Evolutionary conservation across 1,140 invertebrate genomes (phyloP), one percentile per base, ranked within the genome.

Genomic region (Homarus americanus): DNA sequence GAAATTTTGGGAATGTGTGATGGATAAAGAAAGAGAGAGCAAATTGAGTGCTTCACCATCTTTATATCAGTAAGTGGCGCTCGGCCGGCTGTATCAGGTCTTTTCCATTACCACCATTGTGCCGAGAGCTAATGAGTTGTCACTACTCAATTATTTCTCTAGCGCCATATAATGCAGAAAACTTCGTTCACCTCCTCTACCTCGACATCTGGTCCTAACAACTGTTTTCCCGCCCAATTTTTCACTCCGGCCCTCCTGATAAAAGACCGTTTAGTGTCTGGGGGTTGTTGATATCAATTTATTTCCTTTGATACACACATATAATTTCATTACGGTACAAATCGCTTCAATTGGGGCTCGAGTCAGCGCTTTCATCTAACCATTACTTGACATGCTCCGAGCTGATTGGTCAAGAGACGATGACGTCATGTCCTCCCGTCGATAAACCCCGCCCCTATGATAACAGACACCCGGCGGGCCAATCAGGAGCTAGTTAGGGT

Each of bases 271-370:
- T 92, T 92, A 92, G 91, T 92, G 85, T 92, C 86, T 92, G 91
- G 87, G 87, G 92, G 92, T 92, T 93, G 92, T 91, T 92, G 92
- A 93, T 93, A 93, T 93, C 92, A 93, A 92, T 93, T 92, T 93
- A 93, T 93, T 93, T 91, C 91, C 91, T 93, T 93, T 93, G 92
- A 93, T 93, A 93, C 92, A 93, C 92, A 93, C 92, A 93, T 93
- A 93, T 93, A 93, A 93, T 93, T 93, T 93, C 92, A 93, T 93
- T 93, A 93, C 92, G 87, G 83, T 93, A 92, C 92, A 93, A 93
- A 93, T 93, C 91, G 92, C 90, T 93, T 93, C 92, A 93, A 93
- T 93, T 93, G 92, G 90, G 91, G 83, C 92, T 87, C 91, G 86
- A 92, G 91, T 91, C 91, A 90, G 82, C 91, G 91, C 92, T 92